Evolutionary conservation across 2,888 invertebrate genomes (phyloP), one percentile per base, ranked within the genome.

Genomic region (Oeneis ivallda): DNA sequence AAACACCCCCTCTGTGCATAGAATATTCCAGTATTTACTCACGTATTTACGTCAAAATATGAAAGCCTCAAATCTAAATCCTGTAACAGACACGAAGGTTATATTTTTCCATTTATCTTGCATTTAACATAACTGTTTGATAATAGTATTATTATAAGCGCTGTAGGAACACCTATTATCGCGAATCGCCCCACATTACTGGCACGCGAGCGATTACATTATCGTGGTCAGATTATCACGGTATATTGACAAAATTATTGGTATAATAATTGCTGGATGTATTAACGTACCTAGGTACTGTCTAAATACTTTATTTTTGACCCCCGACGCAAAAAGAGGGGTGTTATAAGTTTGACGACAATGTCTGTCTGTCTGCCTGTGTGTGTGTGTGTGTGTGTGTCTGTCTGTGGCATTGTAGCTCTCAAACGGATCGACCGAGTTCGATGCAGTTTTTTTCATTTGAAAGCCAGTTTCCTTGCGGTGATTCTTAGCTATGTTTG

Each of bases 61-160:
- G 50, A 52, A 26, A 52, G n/a, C 32, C 26, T 8, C 50, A 32
- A 52, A 52, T 52, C 50, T 52, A 52, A 52, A 52, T 52, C 50
- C 26, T 8, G 32, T 6, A 32, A 32, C 50, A 32, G 50, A 26
- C 26, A 32, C 13, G 50, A 32, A 13, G 26, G 50, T 10, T 52
- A 13, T 52, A 32, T n/a, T 52, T 26, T 52, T 32, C 32, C 50
- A 52, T 52, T 50, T 52, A 26, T 26, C 50, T 11, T 13, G 26
- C 26, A 52, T 52, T 52, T 52, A 52, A 11, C 50, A 13, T 52
- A 32, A 52, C 32, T 13, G 50, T 47, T 32, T 32, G 50, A 52
- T 52, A 52, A 52, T 13, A n/a, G 50, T 52, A 13, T 52, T 52
- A 52, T 13, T 52, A 17, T 47, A 47, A 47, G 17, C 17, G 47